Conservation (phyloP, 2,797 vertebrate species). For the Podargus strigoides region DNA sequence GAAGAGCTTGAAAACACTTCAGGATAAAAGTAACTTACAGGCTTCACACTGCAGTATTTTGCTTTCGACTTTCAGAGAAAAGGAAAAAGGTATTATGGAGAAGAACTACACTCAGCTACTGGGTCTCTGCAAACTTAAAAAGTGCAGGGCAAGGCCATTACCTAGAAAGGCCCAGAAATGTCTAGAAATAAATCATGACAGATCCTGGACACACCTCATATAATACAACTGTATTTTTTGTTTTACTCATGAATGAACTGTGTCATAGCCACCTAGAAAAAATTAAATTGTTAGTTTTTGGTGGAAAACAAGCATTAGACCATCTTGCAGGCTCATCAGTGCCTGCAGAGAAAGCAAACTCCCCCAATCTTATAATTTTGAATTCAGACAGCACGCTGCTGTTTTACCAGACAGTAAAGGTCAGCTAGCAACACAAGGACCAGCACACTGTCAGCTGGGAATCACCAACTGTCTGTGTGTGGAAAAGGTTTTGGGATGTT, state of each 20-base stretch:
- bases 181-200: background rate
- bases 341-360: background rate
- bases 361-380: background rate
- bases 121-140: background rate
- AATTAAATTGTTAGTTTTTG: background rate
- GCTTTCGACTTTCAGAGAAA: background rate
- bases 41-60: background rate
- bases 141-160: background rate
- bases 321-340: background rate
- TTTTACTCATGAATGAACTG: background rate
- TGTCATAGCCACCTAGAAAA: background rate
- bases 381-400: background rate
- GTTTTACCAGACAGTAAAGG: background rate
- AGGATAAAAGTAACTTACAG: background rate
- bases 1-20: background rate
- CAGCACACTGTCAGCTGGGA: background rate
- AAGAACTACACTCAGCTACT: background rate
- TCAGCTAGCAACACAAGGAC: background rate
- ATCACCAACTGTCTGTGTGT: background rate
- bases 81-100: background rate
- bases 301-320: background rate
- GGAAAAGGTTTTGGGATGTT: background rate
- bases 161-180: background rate
- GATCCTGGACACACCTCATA: background rate
- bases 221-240: background rate